Base-by-base conservation (phyloP, 92 coral and sea anemone species). In the Epizoanthus illoricatus region DNA sequence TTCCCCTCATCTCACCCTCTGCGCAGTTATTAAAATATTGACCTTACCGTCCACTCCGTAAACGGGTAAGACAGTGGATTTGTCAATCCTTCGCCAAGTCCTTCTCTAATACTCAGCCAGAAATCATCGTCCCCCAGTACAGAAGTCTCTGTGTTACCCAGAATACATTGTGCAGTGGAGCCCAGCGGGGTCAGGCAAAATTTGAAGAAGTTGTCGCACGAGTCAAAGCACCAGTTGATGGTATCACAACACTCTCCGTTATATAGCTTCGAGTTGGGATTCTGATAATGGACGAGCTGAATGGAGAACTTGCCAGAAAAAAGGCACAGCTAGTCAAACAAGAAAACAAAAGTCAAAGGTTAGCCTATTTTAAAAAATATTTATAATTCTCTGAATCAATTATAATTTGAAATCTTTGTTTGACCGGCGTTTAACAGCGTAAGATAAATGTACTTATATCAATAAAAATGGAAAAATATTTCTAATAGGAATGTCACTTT, bases 171-270 rank as follows among this genome's bases (percentile, higher is more conserved):
- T 11, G 21, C 49, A 43, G 71, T 76, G 55, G 93, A 87, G 59
- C 92, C 93, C 4, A 86, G 68, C 16, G 92, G 79, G 8, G 93
- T 87, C 72, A 92, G 89, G 78, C 98, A 95, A 86, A 95, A 90
- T 71, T 93, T 86, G 56, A 95, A 93, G 47, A 81, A 90, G 64
- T 90, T 93, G 66, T 95, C 98, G 71, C 98, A 95, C 8, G 74
- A 36, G n/a, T 65, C 83, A n/a, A 64, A 2, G 52, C 98, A 95
- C 86, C 86, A 92, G 1, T 47, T 21, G 3, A 62, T 3, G 57
- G 79, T 90, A 49, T 92, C 97, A 71, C 97, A 95, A 73, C 98
- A 95, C 17, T 87, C 97, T 0, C 97, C 97, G 63, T 92, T 92
- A 56, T 88, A 92, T 4, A 89, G 33, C 63, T 23, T 65, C 12